These are phyloP conservation scores for Ylistrum balloti DNA, from an alignment of 1,140 invertebrate species.

Conservation along the genomic window DNA sequence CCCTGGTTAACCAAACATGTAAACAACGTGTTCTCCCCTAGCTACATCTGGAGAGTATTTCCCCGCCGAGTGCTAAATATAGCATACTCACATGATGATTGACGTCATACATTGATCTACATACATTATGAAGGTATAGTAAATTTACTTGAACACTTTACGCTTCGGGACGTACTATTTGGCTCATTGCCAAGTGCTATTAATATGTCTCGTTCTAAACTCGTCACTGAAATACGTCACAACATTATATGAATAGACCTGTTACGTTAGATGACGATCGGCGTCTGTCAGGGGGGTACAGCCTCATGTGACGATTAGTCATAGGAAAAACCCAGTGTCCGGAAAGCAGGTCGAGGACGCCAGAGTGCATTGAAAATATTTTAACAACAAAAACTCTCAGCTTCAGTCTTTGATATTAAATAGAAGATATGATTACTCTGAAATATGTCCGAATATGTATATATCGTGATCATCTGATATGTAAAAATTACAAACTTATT, in stretches of 20 bases:
- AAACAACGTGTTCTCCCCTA: neutral
- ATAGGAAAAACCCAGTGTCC: conserved; percentile 7
- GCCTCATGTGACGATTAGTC: conserved; percentile 1
- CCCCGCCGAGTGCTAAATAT: neutral
- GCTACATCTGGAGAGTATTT: conserved; percentile 15
- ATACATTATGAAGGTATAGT: neutral
- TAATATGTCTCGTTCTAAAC: conserved; percentile 11
- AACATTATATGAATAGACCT: neutral
- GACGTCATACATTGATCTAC: conserved; percentile 21
- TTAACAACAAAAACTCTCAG: neutral
- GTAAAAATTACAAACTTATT: too few relatives aligned
- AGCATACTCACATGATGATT: conserved; percentile 1
- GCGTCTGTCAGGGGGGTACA: neutral
- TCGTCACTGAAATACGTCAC: neutral
- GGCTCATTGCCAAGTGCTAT: conserved; percentile 3
- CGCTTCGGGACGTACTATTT: neutral
- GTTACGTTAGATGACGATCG: conserved; percentile 8
- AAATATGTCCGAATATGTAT: too few relatives aligned
- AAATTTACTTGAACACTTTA: neutral
- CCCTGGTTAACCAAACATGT: conserved; percentile 26
- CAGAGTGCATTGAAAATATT: neutral
- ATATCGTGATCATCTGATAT: too few relatives aligned
- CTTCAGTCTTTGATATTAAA: too few relatives aligned
- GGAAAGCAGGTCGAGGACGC: neutral
- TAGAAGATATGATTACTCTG: too few relatives aligned